Percentiles rank a stretch among this genome's conserved stretches.
These are phyloP conservation scores for Poecilobothrus nobilitatus DNA, from an alignment of 2,888 invertebrate genomes.

Conservation along the genomic window DNA sequence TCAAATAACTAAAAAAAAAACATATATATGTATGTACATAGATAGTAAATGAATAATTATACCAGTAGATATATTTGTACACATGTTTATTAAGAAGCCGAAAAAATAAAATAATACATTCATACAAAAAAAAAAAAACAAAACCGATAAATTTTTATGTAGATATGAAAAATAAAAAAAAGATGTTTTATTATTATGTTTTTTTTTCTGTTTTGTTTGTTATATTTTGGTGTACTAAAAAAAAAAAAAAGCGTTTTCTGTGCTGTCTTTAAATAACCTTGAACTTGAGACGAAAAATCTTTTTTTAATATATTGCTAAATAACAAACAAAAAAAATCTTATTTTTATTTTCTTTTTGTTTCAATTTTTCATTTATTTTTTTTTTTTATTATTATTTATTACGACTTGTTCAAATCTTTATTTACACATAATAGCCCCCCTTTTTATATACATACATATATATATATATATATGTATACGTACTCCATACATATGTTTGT, in stretches of 20 bases:
- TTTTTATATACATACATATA: not conserved
- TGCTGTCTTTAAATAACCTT: conserved; percentile 36
- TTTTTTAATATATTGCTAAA: not conserved
- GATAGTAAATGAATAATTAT: too few relatives aligned
- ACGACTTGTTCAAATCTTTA: not conserved
- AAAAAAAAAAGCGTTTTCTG: conserved; percentile 32
- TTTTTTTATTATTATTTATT: not conserved
- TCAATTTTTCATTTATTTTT: not conserved
- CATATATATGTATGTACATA: too few relatives aligned
- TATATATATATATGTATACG: not conserved
- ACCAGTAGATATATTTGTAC: too few relatives aligned
- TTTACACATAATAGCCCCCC: not conserved
- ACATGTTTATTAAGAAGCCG: too few relatives aligned
- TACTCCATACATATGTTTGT: not conserved
- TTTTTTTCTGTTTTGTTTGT: too few relatives aligned
- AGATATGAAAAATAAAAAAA: too few relatives aligned
- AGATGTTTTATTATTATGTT: too few relatives aligned
- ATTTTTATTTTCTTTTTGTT: not conserved
- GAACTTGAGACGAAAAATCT: conserved; percentile 44
- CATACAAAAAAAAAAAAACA: too few relatives aligned
- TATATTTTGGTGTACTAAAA: too few relatives aligned
- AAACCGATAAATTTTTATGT: too few relatives aligned
- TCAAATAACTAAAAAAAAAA: too few relatives aligned
- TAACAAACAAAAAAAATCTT: not conserved
- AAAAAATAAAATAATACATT: too few relatives aligned